These are phyloP conservation scores for Megaceryle alcyon DNA, from an alignment of 2,797 vertebrate species.

Conservation along the genomic window DNA sequence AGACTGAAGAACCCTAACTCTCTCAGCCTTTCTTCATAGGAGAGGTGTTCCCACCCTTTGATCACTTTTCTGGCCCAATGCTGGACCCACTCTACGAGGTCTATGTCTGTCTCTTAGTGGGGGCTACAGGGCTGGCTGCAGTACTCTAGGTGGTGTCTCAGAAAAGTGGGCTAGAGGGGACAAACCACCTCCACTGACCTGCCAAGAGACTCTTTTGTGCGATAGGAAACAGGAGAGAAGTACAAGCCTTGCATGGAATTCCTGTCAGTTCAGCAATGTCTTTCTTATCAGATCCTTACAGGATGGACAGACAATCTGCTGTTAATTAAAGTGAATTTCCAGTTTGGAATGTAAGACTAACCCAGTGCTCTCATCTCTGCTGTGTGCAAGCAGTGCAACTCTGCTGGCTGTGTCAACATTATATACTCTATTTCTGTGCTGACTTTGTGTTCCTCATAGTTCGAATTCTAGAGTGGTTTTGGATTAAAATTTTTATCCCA, in stretches of 20 bases:
- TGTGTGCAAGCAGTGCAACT: background rate
- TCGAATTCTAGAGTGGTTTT: background rate
- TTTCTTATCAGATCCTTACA: background rate
- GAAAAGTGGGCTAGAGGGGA: background rate
- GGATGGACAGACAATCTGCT: background rate
- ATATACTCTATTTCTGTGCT: background rate
- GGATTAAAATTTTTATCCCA: background rate
- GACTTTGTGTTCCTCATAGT: background rate
- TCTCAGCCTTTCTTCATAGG: background rate
- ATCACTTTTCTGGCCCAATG: background rate
- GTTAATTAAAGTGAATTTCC: background rate
- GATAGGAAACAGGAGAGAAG: background rate
- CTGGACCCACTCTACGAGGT: background rate
- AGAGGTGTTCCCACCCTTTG: background rate
- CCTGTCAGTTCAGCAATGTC: background rate
- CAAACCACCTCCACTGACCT: no score
- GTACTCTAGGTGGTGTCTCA: background rate
- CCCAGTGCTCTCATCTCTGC: no score
- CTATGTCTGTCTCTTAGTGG: background rate
- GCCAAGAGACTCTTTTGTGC: no score
- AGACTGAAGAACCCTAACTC: background rate
- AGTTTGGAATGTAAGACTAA: background rate
- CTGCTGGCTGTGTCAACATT: accelerated
- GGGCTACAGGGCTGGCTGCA: background rate
- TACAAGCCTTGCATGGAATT: background rate